phyloP scores from a whole-genome alignment of 2,888 invertebrate species.

The Drosophila sordidula region DNA sequence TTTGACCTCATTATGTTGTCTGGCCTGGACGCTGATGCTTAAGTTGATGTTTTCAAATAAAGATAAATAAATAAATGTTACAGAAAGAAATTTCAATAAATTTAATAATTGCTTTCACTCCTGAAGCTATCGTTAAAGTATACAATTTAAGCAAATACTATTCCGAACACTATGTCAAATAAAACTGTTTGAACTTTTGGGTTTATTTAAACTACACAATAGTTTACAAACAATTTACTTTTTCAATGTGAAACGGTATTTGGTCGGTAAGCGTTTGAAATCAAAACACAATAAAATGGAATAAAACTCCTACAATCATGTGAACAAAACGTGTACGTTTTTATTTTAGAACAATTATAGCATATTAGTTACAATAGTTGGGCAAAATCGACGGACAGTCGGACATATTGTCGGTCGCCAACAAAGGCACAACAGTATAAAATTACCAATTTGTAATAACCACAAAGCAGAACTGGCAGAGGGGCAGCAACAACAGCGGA shows the following conservation, averaged over 20 bases:
- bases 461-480: constrained; percentile 4
- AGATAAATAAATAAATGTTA: neutral
- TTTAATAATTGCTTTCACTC: neutral
- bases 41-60: neutral
- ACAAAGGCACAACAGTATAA: constrained; percentile 78
- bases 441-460: constrained; percentile 80
- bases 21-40: neutral
- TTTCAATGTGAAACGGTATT: neutral
- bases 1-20: constrained; percentile 38
- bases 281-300: constrained; percentile 10
- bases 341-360: constrained; percentile 66
- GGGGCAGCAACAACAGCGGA: constrained; percentile 9
- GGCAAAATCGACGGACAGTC: constrained; percentile 24
- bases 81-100: neutral
- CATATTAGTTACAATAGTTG: constrained; percentile 49
- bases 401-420: constrained; percentile 27
- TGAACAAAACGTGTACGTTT: constrained; percentile 41
- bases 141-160: neutral
- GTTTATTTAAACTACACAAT: neutral
- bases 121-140: neutral
- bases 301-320: constrained; percentile 13
- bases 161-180: no score
- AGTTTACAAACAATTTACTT: neutral
- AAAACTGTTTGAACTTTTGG: no score
- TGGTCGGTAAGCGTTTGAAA: constrained; percentile 24